Base-by-base conservation (phyloP, 2,113 vertebrate species). In the Apaloderma vittatum region DNA sequence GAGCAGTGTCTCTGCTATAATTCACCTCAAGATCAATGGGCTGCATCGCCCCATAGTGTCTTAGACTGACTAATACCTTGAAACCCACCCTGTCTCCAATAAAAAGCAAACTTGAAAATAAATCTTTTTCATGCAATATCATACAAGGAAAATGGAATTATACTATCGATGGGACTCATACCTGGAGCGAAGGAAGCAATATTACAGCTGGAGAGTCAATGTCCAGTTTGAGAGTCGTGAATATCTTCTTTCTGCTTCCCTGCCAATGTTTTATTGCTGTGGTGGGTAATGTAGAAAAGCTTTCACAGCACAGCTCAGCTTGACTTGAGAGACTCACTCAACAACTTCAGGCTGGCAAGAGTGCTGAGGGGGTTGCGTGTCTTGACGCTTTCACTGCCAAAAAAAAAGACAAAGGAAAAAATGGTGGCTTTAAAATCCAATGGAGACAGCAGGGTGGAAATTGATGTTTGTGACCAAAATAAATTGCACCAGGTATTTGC, bases 361-460 rank as follows among this genome's bases (percentile, higher is more conserved):
- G 36, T 11, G 13, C n/a, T 49, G n/a, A 73, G 37, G 86, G 40
- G 26, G 55, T 17, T 2, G 3, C 1, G 3, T 32, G 63, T 57
- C 58, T 48, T 4, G 4, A 22, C 45, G 75, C 7, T 74, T 86
- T 57, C 13, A 17, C 9, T 84, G 73, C 51, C 32, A 55, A 89
- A 93, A 43, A 93, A 43, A 57, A 46, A 14, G 23, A 59, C 26
- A 77, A 78, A 68, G 40, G 19, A 43, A 45, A 67, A 83, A 36
- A 2, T 5, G 8, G 19, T 27, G 15, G 8, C 1, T 86, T 78
- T 43, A 34, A 82, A 85, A 75, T 36, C 3, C 15, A 13, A 0
- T 7, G 2, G 36, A 23, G 15, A 13, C 1, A 2, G 18, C 11
- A 5, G 32, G 4, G 5, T 24, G 16, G 34, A 55, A 77, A 57